phyloP scores from a whole-genome alignment of 1,140 invertebrate species.

The Diabrotica virgifera region DNA sequence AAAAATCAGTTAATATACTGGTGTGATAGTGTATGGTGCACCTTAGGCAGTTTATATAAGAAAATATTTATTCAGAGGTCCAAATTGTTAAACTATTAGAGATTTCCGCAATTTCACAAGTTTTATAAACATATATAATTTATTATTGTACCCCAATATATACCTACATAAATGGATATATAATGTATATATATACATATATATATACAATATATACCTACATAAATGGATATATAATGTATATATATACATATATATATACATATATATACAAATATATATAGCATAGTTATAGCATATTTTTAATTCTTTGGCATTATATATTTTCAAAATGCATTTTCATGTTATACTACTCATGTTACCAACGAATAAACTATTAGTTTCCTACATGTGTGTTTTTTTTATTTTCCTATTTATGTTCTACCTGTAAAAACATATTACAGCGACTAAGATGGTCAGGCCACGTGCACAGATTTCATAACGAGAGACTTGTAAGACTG shows the following conservation, averaged over 20 bases:
- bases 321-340: conserved; percentile 44
- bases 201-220: too few species aligned
- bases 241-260: too few species aligned
- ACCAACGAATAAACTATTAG: conserved; percentile 47
- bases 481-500: too few species aligned
- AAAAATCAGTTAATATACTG: conserved; percentile 37
- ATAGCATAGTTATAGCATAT: conserved; percentile 44
- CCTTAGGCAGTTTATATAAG: conserved; percentile 43
- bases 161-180: conserved; percentile 18
- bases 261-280: too few species aligned
- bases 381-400: conserved; percentile 31
- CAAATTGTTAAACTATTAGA: conserved; percentile 49
- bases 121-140: conserved; percentile 48
- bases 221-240: too few species aligned
- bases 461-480: too few species aligned
- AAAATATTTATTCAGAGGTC: conserved; percentile 48
- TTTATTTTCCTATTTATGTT: neutral
- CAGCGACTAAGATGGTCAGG: too few species aligned
- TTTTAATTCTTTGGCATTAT: conserved; percentile 44
- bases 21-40: conserved; percentile 48
- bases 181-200: too few species aligned
- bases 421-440: too few species aligned
- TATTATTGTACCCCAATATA: conserved; percentile 38
- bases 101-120: conserved; percentile 50
- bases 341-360: conserved; percentile 45